Conservation (phyloP, 2,113 vertebrate species). For the human region DNA sequence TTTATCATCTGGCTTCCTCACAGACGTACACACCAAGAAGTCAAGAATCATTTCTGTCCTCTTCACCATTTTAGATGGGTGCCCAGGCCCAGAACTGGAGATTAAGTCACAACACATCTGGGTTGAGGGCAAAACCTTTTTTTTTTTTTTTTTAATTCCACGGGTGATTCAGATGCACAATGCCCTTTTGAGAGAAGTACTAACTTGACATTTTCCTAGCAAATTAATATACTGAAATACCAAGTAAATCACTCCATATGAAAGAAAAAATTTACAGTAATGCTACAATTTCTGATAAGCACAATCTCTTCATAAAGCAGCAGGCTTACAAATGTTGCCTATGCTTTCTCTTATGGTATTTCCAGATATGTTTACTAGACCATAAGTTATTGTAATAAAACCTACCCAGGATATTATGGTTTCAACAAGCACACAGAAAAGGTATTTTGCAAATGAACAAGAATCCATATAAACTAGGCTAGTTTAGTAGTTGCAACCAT, state of each 20-base stretch:
- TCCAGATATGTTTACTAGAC: neutral
- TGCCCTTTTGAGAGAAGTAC: neutral
- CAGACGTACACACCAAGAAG: neutral
- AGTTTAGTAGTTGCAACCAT: neutral
- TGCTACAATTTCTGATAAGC: conserved; percentile 38
- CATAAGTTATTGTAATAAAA: neutral
- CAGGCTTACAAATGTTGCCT: neutral
- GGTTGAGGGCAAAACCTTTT: neutral
- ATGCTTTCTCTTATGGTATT: neutral
- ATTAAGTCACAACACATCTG: neutral
- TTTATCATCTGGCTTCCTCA: neutral
- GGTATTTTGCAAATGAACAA: neutral
- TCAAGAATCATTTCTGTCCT: neutral
- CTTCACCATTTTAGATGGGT: neutral
- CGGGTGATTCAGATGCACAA: neutral
- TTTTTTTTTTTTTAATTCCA: neutral
- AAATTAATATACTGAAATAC: conserved; percentile 52
- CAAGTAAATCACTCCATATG: neutral
- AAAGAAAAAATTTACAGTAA: conserved; percentile 9
- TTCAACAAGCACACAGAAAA: conserved; percentile 36
- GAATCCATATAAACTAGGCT: neutral
- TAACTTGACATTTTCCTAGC: conserved; percentile 50
- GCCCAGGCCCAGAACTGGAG: neutral
- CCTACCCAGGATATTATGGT: neutral
- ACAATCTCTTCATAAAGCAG: neutral